Evolutionary conservation across 2,113 vertebrate genomes (phyloP), one percentile per base, ranked within the genome.

Genomic region (Labeo rohita): DNA sequence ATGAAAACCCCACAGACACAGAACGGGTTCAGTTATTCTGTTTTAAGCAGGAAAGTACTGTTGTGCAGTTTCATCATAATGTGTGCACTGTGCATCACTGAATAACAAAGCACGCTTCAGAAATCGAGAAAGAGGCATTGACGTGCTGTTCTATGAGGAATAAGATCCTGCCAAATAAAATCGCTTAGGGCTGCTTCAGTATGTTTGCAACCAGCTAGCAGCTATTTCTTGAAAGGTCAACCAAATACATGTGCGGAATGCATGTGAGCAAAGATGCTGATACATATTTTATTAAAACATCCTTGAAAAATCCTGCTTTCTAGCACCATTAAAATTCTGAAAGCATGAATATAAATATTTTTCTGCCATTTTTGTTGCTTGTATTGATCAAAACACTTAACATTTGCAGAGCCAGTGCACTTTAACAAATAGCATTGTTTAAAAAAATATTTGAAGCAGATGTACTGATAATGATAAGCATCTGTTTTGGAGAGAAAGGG

Each of bases 201-300:
- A 47, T 65, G 63, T 83, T 74, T 89, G 79, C 39, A 83, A 77
- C 66, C 75, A 59, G 70, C 77, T 83, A 28, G 5, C 13, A 75
- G 72, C 84, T 84, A 59, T 50, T 82, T 79, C 78, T 90, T 61
- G 65, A 83, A 86, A 90, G 87, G 87, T 89, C 87, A 88, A 88
- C 43, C 65, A 50, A 68, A 84, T 54, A 81, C 72, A 59, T 49
- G 80, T 21, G 21, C 75, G 56, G 18, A 85, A 83, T 82, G 86
- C 68, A 59, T 23, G 80, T 80, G 43, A 76, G 39, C 39, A 84
- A 81, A 81, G 80, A 85, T 61, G 61, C 54, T n/a, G 84, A 77
- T 82, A 56, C 75, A 61, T n/a, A 79, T 61, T 77, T 84, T 63
- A 43, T 66, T 56, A 68, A 80, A 77, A 70, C 43, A 76, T 76